Evolutionary conservation across 2,113 vertebrate genomes (phyloP), one percentile per base, ranked within the genome.

Genomic region (Chamaetylas fuelleborni): DNA sequence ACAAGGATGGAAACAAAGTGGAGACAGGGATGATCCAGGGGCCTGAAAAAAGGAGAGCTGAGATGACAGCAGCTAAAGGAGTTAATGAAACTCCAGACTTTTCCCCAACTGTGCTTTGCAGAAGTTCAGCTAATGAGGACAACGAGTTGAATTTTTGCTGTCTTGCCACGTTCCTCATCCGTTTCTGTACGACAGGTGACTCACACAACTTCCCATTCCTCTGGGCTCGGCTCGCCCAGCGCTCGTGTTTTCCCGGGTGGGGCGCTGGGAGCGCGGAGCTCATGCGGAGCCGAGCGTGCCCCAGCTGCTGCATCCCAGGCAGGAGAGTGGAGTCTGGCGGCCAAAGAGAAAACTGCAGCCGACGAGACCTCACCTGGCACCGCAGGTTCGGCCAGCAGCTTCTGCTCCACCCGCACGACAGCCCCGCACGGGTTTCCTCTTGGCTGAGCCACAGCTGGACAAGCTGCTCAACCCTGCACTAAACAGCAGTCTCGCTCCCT

Each of bases 251-350:
- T 57, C 81, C 48, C 7, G 56, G 38, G 14, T 20, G 51, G 60
- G 57, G 22, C 1, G 0, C 20, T 19, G 62, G 58, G 23, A 58
- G 54, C 24, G 2, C 19, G 0, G 22, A 19, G 65, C 3, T 43
- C 40, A 9, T n/a, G 38, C 0, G 77, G 40, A 65, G 36, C 36
- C 36, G 36, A 8, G 28, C 28, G 29, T 48, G 20, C 19, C 67
- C 18, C 62, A 28, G 51, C 61, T 43, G 42, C 71, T 9, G 12
- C 26, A 64, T 48, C 47, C 48, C 66, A 85, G 50, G 84, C 61
- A 77, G 84, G 42, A 95, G 57, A 91, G 94, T 92, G 95, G 89
- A 95, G 78, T 94, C 95, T 97, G 93, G 48, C 19, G 94, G 94
- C 43, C 91, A 54, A 31, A 73, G 62, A 50, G 70, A 33, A 91